These are phyloP conservation scores for Trissolcus basalis DNA, from an alignment of 1,140 invertebrate species.

Conservation along the genomic window DNA sequence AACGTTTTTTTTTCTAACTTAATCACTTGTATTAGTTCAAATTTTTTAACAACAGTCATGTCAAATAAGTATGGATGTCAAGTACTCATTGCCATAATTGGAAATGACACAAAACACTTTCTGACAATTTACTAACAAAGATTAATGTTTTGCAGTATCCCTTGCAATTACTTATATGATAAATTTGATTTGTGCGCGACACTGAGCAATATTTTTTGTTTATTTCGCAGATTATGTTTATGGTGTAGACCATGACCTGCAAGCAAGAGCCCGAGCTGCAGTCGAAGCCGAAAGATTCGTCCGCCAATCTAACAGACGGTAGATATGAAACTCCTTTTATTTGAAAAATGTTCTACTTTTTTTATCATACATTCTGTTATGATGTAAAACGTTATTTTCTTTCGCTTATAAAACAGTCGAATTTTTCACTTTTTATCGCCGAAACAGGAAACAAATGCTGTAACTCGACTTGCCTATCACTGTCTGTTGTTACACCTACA, in stretches of 20 bases:
- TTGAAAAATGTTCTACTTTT: too few relatives aligned
- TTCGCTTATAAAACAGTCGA: too few relatives aligned
- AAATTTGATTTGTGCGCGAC: conserved; percentile 23
- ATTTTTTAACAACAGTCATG: conserved; percentile 5
- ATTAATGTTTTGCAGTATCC: conserved; percentile 13
- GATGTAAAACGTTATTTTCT: too few relatives aligned
- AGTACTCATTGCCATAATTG: conserved; percentile 55
- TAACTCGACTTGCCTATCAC: too few relatives aligned
- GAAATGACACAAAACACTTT: conserved; percentile 52
- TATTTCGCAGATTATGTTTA: conserved; percentile 71
- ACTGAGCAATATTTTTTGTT: conserved; percentile 45
- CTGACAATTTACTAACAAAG: conserved; percentile 19
- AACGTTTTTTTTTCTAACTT: too few relatives aligned
- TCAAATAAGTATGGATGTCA: conserved; percentile 28
- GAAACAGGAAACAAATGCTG: too few relatives aligned
- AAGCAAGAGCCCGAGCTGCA: conserved; percentile 71
- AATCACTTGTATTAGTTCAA: not conserved
- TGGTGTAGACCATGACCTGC: conserved; percentile 72
- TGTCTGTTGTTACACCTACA: too few relatives aligned
- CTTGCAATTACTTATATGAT: conserved; percentile 23
- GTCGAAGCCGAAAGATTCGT: conserved; percentile 72
- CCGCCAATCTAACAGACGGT: conserved; percentile 66
- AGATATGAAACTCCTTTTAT: conserved; percentile 31
- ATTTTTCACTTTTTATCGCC: too few relatives aligned
- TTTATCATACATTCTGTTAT: too few relatives aligned